These are phyloP conservation scores for Semotilus atromaculatus DNA, from an alignment of 2,797 vertebrate species.

Conservation along the genomic window DNA sequence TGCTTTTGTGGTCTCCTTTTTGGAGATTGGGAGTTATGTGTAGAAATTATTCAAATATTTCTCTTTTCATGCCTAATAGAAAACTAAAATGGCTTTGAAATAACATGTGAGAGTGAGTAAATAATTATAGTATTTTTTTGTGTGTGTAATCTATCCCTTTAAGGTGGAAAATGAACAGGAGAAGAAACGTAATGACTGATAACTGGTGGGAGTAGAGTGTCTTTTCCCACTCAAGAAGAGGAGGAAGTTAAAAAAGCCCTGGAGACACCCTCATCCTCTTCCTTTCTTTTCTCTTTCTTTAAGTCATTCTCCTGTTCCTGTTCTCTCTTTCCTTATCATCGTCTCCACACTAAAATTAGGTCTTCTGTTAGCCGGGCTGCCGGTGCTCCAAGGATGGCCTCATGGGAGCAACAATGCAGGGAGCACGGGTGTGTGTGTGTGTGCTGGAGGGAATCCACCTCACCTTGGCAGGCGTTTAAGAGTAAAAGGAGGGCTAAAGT, in stretches of 20 bases:
- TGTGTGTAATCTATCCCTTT: slow-evolving; percentile 10
- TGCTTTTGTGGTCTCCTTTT: not conserved
- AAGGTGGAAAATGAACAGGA: not conserved
- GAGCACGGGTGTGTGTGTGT: slow-evolving; percentile 20
- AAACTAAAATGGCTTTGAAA: not conserved
- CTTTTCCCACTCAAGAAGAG: slow-evolving; percentile 32
- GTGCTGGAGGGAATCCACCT: slow-evolving; percentile 47
- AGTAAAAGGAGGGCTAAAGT: slow-evolving; percentile 60
- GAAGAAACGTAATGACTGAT: slow-evolving; percentile 15
- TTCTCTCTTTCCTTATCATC: slow-evolving; percentile 40
- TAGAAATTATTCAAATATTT: not conserved
- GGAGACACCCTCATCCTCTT: slow-evolving; percentile 44
- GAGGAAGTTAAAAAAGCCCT: slow-evolving; percentile 40
- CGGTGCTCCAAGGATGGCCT: slow-evolving; percentile 50
- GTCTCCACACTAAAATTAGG: slow-evolving; percentile 61
- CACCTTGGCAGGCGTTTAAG: slow-evolving; percentile 53
- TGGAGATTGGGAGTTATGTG: not conserved
- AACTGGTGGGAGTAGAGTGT: slow-evolving; percentile 35
- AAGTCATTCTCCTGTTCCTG: slow-evolving; percentile 41
- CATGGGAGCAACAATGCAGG: slow-evolving; percentile 49
- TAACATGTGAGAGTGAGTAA: not conserved
- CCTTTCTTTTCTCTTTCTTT: slow-evolving; percentile 35
- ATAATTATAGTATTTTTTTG: not conserved
- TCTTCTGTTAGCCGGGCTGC: slow-evolving; percentile 54
- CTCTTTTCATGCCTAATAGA: not conserved